These are phyloP conservation scores for Paralichthys olivaceus DNA, from an alignment of 2,113 vertebrate species.

Conservation along the genomic window DNA sequence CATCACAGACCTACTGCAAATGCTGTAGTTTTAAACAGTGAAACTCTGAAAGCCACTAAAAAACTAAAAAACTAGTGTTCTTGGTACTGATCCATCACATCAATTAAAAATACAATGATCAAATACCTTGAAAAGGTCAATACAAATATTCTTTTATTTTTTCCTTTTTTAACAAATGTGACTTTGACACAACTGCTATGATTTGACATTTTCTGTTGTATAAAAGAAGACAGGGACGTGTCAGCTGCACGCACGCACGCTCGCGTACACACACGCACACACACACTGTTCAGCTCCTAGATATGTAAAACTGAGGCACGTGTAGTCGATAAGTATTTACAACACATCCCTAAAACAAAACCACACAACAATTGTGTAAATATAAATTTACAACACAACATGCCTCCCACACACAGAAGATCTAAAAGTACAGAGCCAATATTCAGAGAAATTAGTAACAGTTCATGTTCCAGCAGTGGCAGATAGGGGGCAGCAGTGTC, in stretches of 20 bases:
- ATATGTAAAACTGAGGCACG: constrained; percentile 70
- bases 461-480: constrained; percentile 20
- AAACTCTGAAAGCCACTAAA: no score
- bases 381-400: constrained; percentile 48
- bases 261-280: constrained; percentile 20
- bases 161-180: constrained; percentile 70
- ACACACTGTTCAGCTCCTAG: constrained; percentile 27
- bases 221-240: constrained; percentile 59
- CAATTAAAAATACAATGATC: neutral
- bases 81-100: neutral
- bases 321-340: constrained; percentile 59
- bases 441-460: constrained; percentile 22
- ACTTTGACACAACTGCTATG: constrained; percentile 63
- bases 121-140: constrained; percentile 47
- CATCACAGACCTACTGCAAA: no score
- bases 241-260: constrained; percentile 23
- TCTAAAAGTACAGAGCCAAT: constrained; percentile 39
- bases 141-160: constrained; percentile 78
- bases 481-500: constrained; percentile 61
- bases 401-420: constrained; percentile 39
- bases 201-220: constrained; percentile 57
- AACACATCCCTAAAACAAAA: constrained; percentile 56
- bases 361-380: constrained; percentile 56
- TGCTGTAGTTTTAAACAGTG: no score
- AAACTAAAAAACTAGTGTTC: neutral